Conservation (phyloP, 2,888 invertebrate genomes). For the Drosophila kanekoi region DNA sequence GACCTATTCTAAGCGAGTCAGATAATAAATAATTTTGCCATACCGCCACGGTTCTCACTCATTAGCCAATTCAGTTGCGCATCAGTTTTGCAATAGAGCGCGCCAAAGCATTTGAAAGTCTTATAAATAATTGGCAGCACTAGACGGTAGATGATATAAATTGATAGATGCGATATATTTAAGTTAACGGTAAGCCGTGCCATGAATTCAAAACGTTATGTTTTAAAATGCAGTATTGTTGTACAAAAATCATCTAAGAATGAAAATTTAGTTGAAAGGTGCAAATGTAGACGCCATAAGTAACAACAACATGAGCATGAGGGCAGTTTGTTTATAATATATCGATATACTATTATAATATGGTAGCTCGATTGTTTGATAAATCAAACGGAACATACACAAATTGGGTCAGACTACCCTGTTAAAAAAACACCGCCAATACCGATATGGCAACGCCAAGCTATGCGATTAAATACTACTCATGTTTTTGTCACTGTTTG, state of each 20-base stretch:
- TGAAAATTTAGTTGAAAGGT: too few species aligned
- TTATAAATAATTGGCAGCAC: neutral
- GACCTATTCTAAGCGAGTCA: constrained; percentile 52
- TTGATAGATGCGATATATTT: neutral
- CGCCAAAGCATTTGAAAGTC: constrained; percentile 10
- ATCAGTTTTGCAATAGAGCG: neutral
- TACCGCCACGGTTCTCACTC: neutral
- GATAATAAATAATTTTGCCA: constrained; percentile 27
- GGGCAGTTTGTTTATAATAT: too few species aligned
- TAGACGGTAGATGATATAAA: neutral
- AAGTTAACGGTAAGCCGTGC: neutral
- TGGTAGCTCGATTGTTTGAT: neutral
- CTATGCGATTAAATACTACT: neutral
- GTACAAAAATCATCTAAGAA: too few species aligned
- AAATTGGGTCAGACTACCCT: neutral
- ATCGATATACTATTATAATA: neutral
- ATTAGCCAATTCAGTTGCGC: constrained; percentile 8
- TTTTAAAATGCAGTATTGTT: too few species aligned
- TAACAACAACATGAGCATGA: too few species aligned
- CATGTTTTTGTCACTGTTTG: constrained; percentile 19
- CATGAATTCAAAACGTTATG: too few species aligned
- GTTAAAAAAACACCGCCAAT: neutral
- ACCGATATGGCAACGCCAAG: constrained; percentile 24
- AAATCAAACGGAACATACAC: neutral
- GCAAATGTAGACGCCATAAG: too few species aligned